These are phyloP conservation scores for Melanostoma mellinum DNA, from an alignment of 2,888 invertebrate genomes.

Conservation along the genomic window DNA sequence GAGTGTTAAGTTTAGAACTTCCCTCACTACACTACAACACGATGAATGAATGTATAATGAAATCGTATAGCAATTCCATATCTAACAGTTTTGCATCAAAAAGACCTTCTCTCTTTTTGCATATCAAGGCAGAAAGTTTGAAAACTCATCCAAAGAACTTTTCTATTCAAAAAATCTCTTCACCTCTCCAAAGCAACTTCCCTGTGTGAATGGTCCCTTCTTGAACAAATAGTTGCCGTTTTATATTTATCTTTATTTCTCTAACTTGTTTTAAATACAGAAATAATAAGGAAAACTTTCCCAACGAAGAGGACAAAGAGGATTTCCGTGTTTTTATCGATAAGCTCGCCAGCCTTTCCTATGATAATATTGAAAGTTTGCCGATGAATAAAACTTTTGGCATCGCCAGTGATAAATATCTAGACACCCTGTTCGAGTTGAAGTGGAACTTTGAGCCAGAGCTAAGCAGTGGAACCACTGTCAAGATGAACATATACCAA, in stretches of 20 bases:
- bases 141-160: slow-evolving; percentile 14
- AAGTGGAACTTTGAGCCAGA: slow-evolving; percentile 84
- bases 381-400: slow-evolving; percentile 83
- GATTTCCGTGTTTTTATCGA: slow-evolving; percentile 84
- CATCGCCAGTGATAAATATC: slow-evolving; percentile 84
- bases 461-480: slow-evolving; percentile 84
- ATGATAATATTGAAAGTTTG: slow-evolving; percentile 84
- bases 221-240: slow-evolving; percentile 33
- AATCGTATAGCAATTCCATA: not conserved
- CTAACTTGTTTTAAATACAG: slow-evolving; percentile 69
- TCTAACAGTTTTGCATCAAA: not conserved
- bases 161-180: slow-evolving; percentile 11
- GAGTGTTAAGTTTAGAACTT: too few species aligned
- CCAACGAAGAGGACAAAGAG: slow-evolving; percentile 83
- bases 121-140: slow-evolving; percentile 18
- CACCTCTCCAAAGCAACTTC: slow-evolving; percentile 2
- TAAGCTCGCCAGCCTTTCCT: slow-evolving; percentile 84
- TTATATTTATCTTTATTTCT: slow-evolving; percentile 37
- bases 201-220: not conserved
- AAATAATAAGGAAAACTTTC: slow-evolving; percentile 76
- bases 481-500: slow-evolving; percentile 83
- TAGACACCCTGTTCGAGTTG: slow-evolving; percentile 83
- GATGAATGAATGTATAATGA: too few species aligned
- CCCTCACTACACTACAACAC: too few species aligned
- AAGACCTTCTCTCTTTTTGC: not conserved